Base-by-base conservation (phyloP, 2,888 invertebrate species). In the Clitarchus hookeri region DNA sequence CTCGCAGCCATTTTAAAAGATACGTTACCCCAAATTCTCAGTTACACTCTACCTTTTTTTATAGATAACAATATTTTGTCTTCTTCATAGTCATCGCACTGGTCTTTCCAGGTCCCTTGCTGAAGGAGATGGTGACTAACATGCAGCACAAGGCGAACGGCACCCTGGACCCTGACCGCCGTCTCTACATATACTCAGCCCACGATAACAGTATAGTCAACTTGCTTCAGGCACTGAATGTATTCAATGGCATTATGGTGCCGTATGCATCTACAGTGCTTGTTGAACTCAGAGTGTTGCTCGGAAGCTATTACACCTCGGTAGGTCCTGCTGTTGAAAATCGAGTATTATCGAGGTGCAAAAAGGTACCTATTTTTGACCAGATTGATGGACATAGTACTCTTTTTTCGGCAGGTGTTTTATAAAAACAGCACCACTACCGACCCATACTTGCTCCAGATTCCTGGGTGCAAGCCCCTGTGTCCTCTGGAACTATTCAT, bases 321-420 rank as follows among this genome's bases (percentile, higher is more conserved):
- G 65, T 65, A 65, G n/a, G 65, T 65, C 8, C 23, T 65, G 8
- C 16, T 65, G 6, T 48, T 48, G 48, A 48, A 48, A 48, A 48
- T 16, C 48, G 16, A 16, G 48, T 13, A 16, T 48, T 48, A 1
- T 13, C 16, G 48, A 48, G 16, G 16, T 13, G 16, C 16, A 13
- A 48, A 48, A 48, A 6, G 11, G 48, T 48, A 8, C 16, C 11
- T 13, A 6, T 8, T 48, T 48, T 48, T 48, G 48, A 8, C 48
- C 48, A 13, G 48, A 13, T 1, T 13, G 11, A 25, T 25, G n/a
- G n/a, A 36, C 11, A 78, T 26, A 6, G 2, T n/a, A 83, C n/a
- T 27, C 36, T 36, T 36, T 48, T 84, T 65, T 25, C 54, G 44
- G 54, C 84, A 84, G 82, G 82, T 82, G 27, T 82, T 25, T n/a